Conservation (phyloP, 1,140 invertebrate genomes). For the Charaxes varanes region DNA sequence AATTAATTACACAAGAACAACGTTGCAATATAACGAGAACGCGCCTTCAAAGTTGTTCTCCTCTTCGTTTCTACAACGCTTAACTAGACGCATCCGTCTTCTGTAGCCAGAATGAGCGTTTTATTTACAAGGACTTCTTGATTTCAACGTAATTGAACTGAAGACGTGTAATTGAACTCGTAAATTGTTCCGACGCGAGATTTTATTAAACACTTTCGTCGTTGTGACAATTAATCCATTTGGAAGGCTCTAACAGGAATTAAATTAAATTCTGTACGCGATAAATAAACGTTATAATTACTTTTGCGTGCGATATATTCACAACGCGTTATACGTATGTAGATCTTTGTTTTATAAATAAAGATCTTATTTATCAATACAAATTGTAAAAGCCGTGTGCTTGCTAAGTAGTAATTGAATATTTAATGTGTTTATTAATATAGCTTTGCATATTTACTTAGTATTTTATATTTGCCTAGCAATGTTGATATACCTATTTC, state of each 20-base stretch:
- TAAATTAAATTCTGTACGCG: no score
- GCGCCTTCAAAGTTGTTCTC: slow-evolving; percentile 12
- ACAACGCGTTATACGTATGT: no score
- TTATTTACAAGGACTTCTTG: slow-evolving; percentile 37
- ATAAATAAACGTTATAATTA: no score
- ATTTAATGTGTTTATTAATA: no score
- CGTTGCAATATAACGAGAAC: slow-evolving; percentile 9
- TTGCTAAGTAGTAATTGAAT: no score
- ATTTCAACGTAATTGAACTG: slow-evolving; percentile 30
- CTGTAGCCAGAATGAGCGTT: slow-evolving; percentile 23
- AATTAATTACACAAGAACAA: neutral
- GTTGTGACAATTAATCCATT: slow-evolving; percentile 4
- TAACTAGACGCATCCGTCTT: slow-evolving; percentile 51
- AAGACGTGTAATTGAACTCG: slow-evolving; percentile 23
- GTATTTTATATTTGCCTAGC: no score
- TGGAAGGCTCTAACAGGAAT: slow-evolving; percentile 5
- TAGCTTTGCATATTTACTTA: no score
- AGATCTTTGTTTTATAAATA: no score
- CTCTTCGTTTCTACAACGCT: slow-evolving; percentile 30
- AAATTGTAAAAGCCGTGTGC: no score
- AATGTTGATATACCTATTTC: no score
- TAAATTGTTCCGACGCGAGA: slow-evolving; percentile 17
- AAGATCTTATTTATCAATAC: no score
- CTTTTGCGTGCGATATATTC: no score
- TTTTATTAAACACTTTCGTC: slow-evolving; percentile 16